Conservation (phyloP, 92 coral and sea anemone genomes). For the Pocillopora meandrina region DNA sequence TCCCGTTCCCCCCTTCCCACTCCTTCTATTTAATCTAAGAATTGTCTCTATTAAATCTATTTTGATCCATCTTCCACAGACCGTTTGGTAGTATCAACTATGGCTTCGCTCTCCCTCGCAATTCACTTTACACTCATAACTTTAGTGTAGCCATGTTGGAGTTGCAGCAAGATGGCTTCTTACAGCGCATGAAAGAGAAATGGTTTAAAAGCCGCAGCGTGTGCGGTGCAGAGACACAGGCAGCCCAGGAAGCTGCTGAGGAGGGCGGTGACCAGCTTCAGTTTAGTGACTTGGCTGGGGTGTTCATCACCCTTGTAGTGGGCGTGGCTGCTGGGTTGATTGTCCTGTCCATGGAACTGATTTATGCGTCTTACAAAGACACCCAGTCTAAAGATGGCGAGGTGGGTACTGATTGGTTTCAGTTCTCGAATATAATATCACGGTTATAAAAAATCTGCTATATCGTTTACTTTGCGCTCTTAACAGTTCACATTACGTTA, state of each 20-base stretch:
- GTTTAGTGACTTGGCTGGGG: conserved; percentile 79
- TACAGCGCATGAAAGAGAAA: conserved; percentile 74
- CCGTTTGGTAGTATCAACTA: conserved; percentile 81
- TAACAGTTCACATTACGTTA: too few species aligned
- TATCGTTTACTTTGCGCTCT: too few species aligned
- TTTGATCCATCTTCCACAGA: conserved; percentile 21
- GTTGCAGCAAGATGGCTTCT: conserved; percentile 82
- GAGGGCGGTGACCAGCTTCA: conserved; percentile 84
- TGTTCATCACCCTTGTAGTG: conserved; percentile 67
- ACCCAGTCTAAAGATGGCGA: conserved; percentile 62
- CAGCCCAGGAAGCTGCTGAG: conserved; percentile 65
- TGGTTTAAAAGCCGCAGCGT: conserved; percentile 87
- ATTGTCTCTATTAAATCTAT: not conserved
- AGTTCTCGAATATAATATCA: too few species aligned
- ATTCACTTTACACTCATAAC: conserved; percentile 85
- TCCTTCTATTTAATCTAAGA: not conserved
- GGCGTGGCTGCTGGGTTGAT: conserved; percentile 72
- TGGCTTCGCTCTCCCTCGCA: conserved; percentile 80
- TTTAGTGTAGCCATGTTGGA: conserved; percentile 86
- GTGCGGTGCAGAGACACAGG: conserved; percentile 82
- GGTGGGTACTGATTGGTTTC: conserved; percentile 40
- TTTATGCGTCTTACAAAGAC: conserved; percentile 76
- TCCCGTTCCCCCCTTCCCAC: too few species aligned
- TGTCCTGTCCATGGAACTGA: conserved; percentile 64
- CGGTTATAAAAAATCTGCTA: too few species aligned